Evolutionary conservation across 1,140 invertebrate species (phyloP), one percentile per base, ranked within the genome.

Genomic region (Agrypnia vestita): DNA sequence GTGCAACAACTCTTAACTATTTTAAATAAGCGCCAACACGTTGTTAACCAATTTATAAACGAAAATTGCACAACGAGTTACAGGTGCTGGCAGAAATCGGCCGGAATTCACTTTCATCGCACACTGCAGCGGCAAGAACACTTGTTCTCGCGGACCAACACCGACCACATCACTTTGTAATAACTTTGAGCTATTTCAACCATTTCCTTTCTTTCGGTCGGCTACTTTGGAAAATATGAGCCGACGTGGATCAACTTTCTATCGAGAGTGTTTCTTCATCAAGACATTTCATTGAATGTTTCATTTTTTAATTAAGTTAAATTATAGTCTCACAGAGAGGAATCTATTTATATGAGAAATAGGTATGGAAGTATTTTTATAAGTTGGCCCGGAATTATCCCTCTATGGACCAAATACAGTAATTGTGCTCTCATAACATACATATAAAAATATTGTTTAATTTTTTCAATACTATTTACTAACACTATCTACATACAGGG

Each of bases 91-190:
- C 64, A 47, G 44, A 47, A 69, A 69, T 69, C 64, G 64, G 44
- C 64, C 64, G 64, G 64, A 69, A 69, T 69, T 69, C 64, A 69
- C 64, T 69, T 69, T 69, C 64, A 69, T 69, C 46, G 64, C 64
- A 69, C 19, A 69, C 64, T 47, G 64, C 62, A 12, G n/a, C 43
- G 44, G 44, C 64, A 3, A 69, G 43, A 47, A 47, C 64, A 69
- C 64, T 69, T 46, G 43, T 47, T 47, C 64, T 69, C 17, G 44
- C 64, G 15, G 44, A 25, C 61, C 64, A 10, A 7, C 61, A 35
- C 21, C 61, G 35, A 69, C 17, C 64, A 69, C 64, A 21, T 43
- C 19, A 64, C 44, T 47, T 35, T 43, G 35, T 62, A 62, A 62
- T 62, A 62, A 62, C 61, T 62, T 4, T 21, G 17, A 69, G 44